Evolutionary conservation across 2,888 invertebrate genomes (phyloP).

Genomic region (Cylloceria caligata): DNA sequence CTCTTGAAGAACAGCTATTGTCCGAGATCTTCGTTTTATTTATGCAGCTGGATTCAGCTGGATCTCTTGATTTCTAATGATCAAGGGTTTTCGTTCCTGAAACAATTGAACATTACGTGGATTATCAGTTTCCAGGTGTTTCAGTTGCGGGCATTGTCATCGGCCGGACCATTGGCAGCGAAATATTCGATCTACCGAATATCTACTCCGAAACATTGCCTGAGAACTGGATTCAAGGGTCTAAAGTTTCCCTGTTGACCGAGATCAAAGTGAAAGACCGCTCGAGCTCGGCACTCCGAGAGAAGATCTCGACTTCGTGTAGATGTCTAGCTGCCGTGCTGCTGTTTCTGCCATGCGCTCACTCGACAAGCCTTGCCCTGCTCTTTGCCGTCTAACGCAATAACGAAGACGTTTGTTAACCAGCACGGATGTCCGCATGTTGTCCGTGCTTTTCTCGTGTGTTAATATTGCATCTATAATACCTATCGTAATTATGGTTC

Average conservation of each 20-base stretch:
- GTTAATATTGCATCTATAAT: neutral
- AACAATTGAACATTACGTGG: neutral
- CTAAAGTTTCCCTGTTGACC: constrained; percentile 82
- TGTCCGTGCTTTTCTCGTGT: constrained; percentile 49
- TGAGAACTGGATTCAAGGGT: constrained; percentile 65
- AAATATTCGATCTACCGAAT: constrained; percentile 31
- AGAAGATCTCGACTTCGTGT: constrained; percentile 53
- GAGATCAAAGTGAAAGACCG: constrained; percentile 82
- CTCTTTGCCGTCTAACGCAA: constrained; percentile 78
- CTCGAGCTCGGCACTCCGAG: constrained; percentile 41
- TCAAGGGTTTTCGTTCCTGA: neutral
- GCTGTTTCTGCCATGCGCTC: constrained; percentile 62
- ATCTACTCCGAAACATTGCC: constrained; percentile 17
- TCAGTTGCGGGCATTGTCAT: neutral
- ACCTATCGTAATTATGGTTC: neutral
- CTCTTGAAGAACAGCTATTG: constrained; percentile 80
- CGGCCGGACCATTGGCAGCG: neutral
- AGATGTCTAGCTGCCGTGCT: constrained; percentile 55
- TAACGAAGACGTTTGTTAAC: constrained; percentile 78
- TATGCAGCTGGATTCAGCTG: neutral
- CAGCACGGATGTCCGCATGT: constrained; percentile 69
- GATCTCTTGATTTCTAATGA: neutral
- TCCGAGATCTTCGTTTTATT: constrained; percentile 68
- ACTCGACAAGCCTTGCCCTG: constrained; percentile 69
- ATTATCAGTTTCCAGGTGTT: neutral